A percentile compares a stretch with the other conserved stretches of the same genome.
Evolutionary conservation across 2,888 invertebrate genomes (phyloP).

Genomic region (Agrochola lychnidis): DNA sequence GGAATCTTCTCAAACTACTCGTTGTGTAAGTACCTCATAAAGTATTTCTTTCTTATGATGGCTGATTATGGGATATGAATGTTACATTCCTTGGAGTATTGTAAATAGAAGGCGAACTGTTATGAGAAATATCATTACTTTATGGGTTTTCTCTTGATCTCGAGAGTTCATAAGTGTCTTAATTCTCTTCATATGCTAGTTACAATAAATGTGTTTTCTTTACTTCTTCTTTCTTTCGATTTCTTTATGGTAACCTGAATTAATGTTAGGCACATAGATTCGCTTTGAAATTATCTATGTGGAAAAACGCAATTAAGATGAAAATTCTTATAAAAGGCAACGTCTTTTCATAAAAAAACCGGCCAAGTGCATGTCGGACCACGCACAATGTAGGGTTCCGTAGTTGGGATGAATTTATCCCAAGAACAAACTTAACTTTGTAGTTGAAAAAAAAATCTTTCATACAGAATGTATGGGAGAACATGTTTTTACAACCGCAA

Average conservation of each 20-base stretch:
- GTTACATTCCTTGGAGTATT: background rate
- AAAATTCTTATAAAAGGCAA: background rate
- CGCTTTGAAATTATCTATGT: background rate
- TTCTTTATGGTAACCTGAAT: background rate
- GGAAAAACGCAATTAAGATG: background rate
- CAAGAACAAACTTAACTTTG: too few relatives aligned
- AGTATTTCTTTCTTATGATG: conserved; percentile 5
- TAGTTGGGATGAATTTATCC: too few relatives aligned
- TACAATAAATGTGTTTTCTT: too few relatives aligned
- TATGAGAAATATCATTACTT: background rate
- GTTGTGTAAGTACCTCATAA: conserved; percentile 4
- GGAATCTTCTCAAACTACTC: conserved; percentile 37
- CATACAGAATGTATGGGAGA: too few relatives aligned
- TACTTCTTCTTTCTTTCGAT: too few relatives aligned
- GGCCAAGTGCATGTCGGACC: too few relatives aligned
- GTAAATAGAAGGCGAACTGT: background rate
- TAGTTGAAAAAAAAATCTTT: too few relatives aligned
- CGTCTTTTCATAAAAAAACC: conserved; percentile 1
- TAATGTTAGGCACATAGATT: background rate
- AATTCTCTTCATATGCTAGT: too few relatives aligned
- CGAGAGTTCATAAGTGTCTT: background rate
- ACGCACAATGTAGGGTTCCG: too few relatives aligned
- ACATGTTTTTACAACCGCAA: too few relatives aligned
- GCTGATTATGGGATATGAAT: conserved; percentile 1
- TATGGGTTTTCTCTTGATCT: background rate